phyloP scores from a whole-genome alignment of 2,888 invertebrate species.

The Frankliniella intonsa region DNA sequence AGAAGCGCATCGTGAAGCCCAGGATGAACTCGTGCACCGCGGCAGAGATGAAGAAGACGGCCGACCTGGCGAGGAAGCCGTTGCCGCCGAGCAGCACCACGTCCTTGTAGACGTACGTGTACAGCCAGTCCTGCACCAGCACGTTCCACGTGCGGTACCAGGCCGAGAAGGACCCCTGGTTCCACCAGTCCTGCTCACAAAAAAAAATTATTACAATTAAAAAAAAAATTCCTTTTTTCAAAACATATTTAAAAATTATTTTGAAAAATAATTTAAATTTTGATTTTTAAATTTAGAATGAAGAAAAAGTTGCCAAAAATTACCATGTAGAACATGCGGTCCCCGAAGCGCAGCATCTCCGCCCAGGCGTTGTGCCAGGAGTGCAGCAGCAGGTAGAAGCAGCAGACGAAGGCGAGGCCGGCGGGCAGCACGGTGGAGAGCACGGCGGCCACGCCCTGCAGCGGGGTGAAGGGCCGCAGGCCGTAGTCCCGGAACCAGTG shows the following conservation, averaged over 20 bases:
- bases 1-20: conserved; percentile 72
- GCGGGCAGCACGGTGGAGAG: conserved; percentile 73
- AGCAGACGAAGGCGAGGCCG: conserved; percentile 63
- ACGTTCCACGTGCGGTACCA: conserved; percentile 95
- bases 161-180: conserved; percentile 68
- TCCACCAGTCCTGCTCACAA: conserved; percentile 84
- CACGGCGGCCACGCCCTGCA: conserved; percentile 50
- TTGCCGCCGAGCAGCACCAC: conserved; percentile 41
- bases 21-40: conserved; percentile 84
- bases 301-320: conserved; percentile 60
- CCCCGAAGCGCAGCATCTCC: conserved; percentile 81
- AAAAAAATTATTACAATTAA: neutral
- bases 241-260: neutral
- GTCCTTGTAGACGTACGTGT: conserved; percentile 74
- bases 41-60: conserved; percentile 76
- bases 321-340: conserved; percentile 75
- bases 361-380: conserved; percentile 89
- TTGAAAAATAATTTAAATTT: conserved; percentile 47
- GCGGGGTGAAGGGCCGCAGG: conserved; percentile 42
- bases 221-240: too few species aligned
- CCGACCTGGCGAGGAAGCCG: conserved; percentile 53
- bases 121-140: conserved; percentile 91
- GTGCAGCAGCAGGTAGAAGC: conserved; percentile 84
- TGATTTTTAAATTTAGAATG: too few species aligned
- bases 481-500: conserved; percentile 65